Conservation (phyloP, 2,113 vertebrate species). For the Climacteris rufus region DNA sequence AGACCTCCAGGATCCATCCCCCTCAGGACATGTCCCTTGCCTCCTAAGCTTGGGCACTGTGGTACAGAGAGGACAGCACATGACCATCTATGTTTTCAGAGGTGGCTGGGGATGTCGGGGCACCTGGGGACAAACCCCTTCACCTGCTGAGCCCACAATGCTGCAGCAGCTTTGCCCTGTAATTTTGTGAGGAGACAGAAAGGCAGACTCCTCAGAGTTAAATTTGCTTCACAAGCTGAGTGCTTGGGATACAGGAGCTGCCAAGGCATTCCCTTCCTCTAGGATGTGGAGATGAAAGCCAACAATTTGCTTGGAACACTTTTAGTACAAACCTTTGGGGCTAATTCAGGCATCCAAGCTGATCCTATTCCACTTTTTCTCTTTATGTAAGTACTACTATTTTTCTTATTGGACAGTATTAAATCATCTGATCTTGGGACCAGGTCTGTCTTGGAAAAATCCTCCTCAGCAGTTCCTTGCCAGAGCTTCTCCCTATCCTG, state of each 20-base stretch:
- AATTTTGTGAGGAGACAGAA: background rate
- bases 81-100: background rate
- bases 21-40: background rate
- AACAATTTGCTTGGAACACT: background rate
- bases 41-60: background rate
- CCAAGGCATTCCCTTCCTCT: conserved; percentile 39
- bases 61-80: background rate
- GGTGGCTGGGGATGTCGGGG: background rate
- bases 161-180: background rate
- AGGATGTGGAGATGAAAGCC: background rate
- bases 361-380: background rate
- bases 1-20: accelerated
- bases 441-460: background rate
- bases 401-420: background rate
- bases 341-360: background rate
- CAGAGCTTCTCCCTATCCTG: background rate
- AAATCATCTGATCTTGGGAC: background rate
- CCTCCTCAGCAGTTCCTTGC: background rate
- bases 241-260: background rate
- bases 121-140: background rate
- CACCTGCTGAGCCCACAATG: background rate
- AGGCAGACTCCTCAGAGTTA: background rate
- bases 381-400: background rate
- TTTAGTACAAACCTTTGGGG: conserved; percentile 16
- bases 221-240: background rate